Percentiles rank a stretch among this genome's conserved stretches.
phyloP scores from a whole-genome alignment of 2,888 invertebrate genomes.

The Seira sanloemensis region DNA sequence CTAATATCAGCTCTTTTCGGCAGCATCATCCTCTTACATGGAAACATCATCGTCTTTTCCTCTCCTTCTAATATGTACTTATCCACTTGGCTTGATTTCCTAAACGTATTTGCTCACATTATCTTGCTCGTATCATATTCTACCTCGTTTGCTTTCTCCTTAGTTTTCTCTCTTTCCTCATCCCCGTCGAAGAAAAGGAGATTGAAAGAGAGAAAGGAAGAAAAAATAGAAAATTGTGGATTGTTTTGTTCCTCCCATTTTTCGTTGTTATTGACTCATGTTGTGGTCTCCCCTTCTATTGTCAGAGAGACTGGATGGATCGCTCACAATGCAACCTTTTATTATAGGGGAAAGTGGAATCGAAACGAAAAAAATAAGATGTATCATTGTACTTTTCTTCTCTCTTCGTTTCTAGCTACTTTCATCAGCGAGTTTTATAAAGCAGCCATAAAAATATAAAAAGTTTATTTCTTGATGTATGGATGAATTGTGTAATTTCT shows the following conservation, averaged over 20 bases:
- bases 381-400: conserved; percentile 10
- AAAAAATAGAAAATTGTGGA: conserved; percentile 19
- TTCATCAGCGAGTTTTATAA: neutral
- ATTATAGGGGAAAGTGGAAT: conserved; percentile 15
- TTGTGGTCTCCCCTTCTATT: conserved; percentile 59
- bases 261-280: conserved; percentile 37
- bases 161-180: conserved; percentile 1
- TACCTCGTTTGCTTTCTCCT: conserved; percentile 32
- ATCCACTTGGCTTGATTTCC: conserved; percentile 61
- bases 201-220: conserved; percentile 11
- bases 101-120: conserved; percentile 58
- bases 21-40: conserved; percentile 9
- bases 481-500: conserved; percentile 16
- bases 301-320: conserved; percentile 44
- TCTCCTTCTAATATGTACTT: conserved; percentile 48
- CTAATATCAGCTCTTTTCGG: conserved; percentile 9
- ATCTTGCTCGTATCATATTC: conserved; percentile 47
- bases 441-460: conserved; percentile 16
- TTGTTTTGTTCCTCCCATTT: conserved; percentile 14
- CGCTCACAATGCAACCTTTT: conserved; percentile 10
- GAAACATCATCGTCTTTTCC: conserved; percentile 21
- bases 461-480: conserved; percentile 14
- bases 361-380: conserved; percentile 15
- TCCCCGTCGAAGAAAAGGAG: conserved; percentile 9
- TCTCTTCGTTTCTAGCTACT: conserved; percentile 26